Percentiles rank a stretch among this genome's conserved stretches.
These are phyloP conservation scores for sheep (Ovis aries) DNA, from an alignment of 2,113 vertebrate genomes.

Conservation along the genomic window ARS-UI_Ramb_v3.0 NC_056060.1:67435501-67436000, in stretches of 20 bases:
- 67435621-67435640: conserved; percentile 99
- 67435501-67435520: conserved; percentile 97
- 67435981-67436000: conserved; percentile 96
- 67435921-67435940: conserved; percentile 95
- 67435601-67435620: conserved; percentile 99
- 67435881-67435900: conserved; percentile 93
- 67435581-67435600: conserved; percentile 97
- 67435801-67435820: conserved; percentile 92
- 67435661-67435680: conserved; percentile 93
- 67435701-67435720: conserved; percentile 96
- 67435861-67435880: conserved; percentile 91
- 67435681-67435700: conserved; percentile 97
- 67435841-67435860: conserved; percentile 99
- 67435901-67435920: conserved; percentile 87
- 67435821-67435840: conserved; percentile 94
- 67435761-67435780: conserved; percentile 92
- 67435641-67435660: conserved; percentile 99
- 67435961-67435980: conserved; percentile 93
- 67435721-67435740: conserved; percentile 92
- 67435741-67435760: conserved; percentile 93
- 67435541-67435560: conserved; percentile 96
- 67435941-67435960: conserved; percentile 99
- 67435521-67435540: conserved; percentile 97
- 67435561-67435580: conserved; percentile 92
- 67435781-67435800: conserved; percentile 89